Percentiles rank a stretch among this genome's conserved stretches.
Evolutionary conservation across 1,140 invertebrate genomes (phyloP).

Genomic region (Drosophila ambigua): DNA sequence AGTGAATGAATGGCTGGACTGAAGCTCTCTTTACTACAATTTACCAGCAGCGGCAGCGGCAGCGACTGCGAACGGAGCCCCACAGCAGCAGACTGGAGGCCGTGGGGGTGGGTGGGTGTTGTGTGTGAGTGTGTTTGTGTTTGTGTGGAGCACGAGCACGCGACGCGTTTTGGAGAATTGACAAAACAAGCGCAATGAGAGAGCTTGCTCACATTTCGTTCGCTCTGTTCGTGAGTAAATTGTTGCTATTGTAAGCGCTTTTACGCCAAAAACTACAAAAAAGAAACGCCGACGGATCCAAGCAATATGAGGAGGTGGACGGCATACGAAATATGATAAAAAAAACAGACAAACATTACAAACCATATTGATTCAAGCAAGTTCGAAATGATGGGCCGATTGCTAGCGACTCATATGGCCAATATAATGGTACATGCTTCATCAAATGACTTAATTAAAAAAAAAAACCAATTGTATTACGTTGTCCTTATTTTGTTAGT

Average conservation of each 20-base stretch:
- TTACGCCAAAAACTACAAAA: constrained; percentile 49
- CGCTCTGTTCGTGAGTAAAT: constrained; percentile 35
- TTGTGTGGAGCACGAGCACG: constrained; percentile 51
- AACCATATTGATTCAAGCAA: too few species aligned
- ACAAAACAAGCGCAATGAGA: constrained; percentile 65
- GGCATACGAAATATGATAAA: too few species aligned
- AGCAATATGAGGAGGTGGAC: too few species aligned
- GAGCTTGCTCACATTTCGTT: constrained; percentile 20
- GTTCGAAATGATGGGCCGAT: too few species aligned
- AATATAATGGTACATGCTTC: too few species aligned
- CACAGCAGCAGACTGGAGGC: constrained; percentile 15
- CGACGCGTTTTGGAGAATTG: constrained; percentile 72
- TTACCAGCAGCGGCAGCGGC: constrained; percentile 23
- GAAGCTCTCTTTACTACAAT: constrained; percentile 64
- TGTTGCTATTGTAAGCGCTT: constrained; percentile 61
- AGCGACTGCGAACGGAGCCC: constrained; percentile 5
- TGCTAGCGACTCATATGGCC: too few species aligned
- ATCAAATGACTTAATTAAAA: too few species aligned
- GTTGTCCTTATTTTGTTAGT: too few species aligned
- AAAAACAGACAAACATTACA: too few species aligned
- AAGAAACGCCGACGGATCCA: not conserved
- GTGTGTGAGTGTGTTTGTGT: not conserved
- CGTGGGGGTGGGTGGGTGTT: constrained; percentile 31
- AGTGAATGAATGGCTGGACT: constrained; percentile 72
- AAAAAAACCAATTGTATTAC: too few species aligned